These are phyloP conservation scores for Agrotis segetum DNA, from an alignment of 2,888 invertebrate species.

Conservation along the genomic window DNA sequence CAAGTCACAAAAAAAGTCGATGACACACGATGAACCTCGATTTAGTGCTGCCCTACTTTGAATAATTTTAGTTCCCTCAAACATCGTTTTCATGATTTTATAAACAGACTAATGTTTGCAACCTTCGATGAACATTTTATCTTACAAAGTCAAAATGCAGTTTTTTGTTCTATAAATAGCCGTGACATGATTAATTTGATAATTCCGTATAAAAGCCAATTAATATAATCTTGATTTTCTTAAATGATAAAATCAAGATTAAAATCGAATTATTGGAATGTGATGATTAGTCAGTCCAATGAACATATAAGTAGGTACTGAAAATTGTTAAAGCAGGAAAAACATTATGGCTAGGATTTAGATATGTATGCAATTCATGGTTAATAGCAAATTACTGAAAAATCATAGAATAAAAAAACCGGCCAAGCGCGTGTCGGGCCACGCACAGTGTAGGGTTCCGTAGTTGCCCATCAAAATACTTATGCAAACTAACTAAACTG, in stretches of 20 bases:
- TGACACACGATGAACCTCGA: no score
- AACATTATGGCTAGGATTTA: background rate
- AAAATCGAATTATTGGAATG: background rate
- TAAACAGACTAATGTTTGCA: background rate
- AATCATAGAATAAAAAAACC: no score
- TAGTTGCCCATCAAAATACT: no score
- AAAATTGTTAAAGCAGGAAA: background rate
- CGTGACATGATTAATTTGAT: background rate
- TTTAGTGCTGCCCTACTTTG: no score
- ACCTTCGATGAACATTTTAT: slow-evolving; percentile 5
- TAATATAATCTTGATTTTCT: slow-evolving; percentile 25
- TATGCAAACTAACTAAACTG: no score
- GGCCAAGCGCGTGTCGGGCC: no score
- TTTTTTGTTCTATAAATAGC: background rate
- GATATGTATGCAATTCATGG: no score
- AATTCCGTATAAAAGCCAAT: slow-evolving; percentile 13
- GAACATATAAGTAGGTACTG: background rate
- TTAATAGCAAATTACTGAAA: no score
- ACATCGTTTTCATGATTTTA: no score
- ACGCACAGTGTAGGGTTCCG: no score
- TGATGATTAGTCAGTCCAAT: background rate
- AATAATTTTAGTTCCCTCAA: no score
- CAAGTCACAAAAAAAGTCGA: no score
- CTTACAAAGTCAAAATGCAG: background rate
- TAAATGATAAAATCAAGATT: slow-evolving; percentile 30